Evolutionary conservation across 2,113 vertebrate genomes (phyloP), one percentile per base, ranked within the genome.

Genomic region (Gallinago paraguaiae): DNA sequence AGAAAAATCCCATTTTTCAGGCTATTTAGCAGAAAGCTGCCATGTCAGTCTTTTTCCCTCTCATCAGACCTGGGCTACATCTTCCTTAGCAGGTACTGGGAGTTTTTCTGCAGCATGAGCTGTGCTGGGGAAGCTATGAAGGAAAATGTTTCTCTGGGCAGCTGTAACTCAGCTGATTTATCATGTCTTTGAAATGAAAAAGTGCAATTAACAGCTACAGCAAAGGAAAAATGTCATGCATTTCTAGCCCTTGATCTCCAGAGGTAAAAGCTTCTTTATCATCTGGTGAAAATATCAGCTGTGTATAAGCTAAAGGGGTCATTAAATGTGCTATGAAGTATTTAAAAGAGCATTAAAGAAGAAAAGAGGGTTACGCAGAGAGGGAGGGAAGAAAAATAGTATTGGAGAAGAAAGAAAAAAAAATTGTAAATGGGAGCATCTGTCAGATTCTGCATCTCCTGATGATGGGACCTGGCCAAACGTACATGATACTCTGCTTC

Each of bases 401-500:
- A 16, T 23, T 75, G 41, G 43, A 17, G 57, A 46, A 60, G 65
- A 23, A 24, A 22, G 17, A 37, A n/a, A 20, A 20, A 39, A 10
- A 8, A 7, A 46, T 2, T 7, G 6, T 19, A 41, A 57, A 12
- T 4, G n/a, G 67, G 6, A 8, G 8, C 24, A 25, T 23, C 41
- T 17, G 1, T 33, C 41, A 18, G 50, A 50, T 15, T 17, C 48
- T 9, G n/a, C 41, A 7, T 24, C 65, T 69, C 39, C 64, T 3
- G 43, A 41, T 14, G 48, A 43, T 8, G 50, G 72, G 41, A 46
- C 16, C 41, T 10, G 57, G 48, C 33, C 45, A 35, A 30, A 35
- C 6, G 10, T 17, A 14, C 6, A 6, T 3, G 39, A 31, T 1
- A 23, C 50, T 33, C 35, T 1, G 14, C 43, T 14, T 24, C 43